Conservation (phyloP, 2,797 vertebrate genomes). For the Antrozous pallidus region DNA sequence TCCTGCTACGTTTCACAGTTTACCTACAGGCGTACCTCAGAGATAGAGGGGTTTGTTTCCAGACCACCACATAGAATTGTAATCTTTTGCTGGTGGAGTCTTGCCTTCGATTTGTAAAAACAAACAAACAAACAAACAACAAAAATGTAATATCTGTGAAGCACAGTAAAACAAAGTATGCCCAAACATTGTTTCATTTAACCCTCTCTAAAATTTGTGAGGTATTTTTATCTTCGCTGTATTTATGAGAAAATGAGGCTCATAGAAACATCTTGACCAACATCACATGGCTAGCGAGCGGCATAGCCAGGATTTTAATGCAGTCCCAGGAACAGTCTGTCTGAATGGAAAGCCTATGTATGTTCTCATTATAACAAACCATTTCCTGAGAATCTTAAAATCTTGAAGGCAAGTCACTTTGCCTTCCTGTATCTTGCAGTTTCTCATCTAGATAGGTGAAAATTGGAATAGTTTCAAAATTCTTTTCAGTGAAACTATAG, state of each 20-base stretch:
- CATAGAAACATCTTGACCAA: neutral
- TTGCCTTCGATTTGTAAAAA: neutral
- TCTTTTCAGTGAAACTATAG: slow-evolving; percentile 39
- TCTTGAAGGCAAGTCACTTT: neutral
- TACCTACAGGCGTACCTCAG: no score
- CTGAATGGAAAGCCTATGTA: neutral
- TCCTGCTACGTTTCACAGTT: neutral
- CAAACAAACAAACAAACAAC: neutral
- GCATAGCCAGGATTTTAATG: neutral
- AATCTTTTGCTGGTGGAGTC: neutral
- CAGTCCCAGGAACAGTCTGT: slow-evolving; percentile 19
- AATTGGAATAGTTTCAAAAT: neutral
- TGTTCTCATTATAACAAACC: neutral
- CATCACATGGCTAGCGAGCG: neutral
- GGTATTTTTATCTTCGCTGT: neutral
- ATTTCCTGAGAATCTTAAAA: slow-evolving; percentile 32
- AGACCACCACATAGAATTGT: neutral
- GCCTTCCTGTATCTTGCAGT: neutral
- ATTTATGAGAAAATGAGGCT: slow-evolving; percentile 14
- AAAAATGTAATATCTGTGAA: neutral
- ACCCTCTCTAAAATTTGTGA: slow-evolving; percentile 2
- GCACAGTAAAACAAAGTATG: neutral
- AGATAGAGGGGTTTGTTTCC: neutral
- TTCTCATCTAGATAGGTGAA: slow-evolving; percentile 6
- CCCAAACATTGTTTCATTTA: neutral